Evolutionary conservation across 2,797 vertebrate genomes (phyloP).

Genomic region (Ateles fusciceps): DNA sequence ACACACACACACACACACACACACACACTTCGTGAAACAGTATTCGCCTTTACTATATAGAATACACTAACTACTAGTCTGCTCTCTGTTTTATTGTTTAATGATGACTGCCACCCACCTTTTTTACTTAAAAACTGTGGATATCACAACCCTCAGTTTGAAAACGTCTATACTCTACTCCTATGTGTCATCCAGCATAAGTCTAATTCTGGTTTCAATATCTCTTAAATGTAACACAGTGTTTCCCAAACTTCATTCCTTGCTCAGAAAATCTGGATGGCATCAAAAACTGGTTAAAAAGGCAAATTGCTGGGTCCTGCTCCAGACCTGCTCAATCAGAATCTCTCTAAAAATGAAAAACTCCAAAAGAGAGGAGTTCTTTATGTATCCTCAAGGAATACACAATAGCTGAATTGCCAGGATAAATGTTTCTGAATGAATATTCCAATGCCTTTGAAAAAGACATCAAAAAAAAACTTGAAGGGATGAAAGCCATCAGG

Average conservation of each 20-base stretch:
- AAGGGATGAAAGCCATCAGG: neutral
- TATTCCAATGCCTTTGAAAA: conserved; percentile 8
- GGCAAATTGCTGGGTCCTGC: neutral
- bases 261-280: neutral
- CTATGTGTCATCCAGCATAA: neutral
- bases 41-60: neutral
- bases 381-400: neutral
- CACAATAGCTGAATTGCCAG: neutral
- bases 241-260: neutral
- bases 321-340: neutral
- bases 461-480: neutral
- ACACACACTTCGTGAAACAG: neutral
- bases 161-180: neutral
- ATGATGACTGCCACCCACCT: neutral
- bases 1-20: neutral
- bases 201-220: neutral
- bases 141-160: neutral
- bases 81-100: neutral
- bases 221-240: neutral
- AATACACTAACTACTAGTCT: neutral
- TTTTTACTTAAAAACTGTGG: neutral
- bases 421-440: neutral
- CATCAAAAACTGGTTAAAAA: neutral
- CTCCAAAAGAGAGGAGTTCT: neutral
- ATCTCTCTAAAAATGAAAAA: neutral